Percentiles rank a stretch among this genome's conserved stretches.
Conservation (phyloP, 2,797 vertebrate species). For the Mycteria americana region DNA sequence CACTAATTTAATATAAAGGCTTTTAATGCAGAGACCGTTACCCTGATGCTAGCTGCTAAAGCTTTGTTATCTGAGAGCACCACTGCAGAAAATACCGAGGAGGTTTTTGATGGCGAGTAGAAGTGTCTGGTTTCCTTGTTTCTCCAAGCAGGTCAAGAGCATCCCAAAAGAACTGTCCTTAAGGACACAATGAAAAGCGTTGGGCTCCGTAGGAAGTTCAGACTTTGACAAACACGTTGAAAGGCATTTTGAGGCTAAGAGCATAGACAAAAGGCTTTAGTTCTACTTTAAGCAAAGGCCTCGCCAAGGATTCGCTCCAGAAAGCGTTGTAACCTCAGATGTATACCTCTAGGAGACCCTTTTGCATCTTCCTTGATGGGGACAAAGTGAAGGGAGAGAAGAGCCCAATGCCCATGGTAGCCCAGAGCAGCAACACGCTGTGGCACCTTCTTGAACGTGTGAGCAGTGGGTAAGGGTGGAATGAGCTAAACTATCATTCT, state of each 20-base stretch:
- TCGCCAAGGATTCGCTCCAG: neutral
- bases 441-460: neutral
- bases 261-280: neutral
- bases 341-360: neutral
- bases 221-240: neutral
- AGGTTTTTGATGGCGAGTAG: neutral
- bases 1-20: neutral
- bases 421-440: accelerated
- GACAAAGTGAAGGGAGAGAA: neutral
- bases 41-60: neutral
- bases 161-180: neutral
- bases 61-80: neutral
- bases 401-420: neutral
- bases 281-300: neutral
- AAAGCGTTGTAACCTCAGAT: neutral
- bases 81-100: neutral
- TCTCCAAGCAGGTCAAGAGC: neutral
- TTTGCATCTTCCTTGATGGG: neutral
- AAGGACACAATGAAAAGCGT: too few relatives aligned
- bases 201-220: neutral
- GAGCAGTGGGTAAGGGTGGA: neutral
- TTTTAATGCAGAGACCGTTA: neutral
- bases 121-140: neutral
- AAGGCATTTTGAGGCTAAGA: neutral
- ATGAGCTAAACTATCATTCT: neutral